Percentiles rank a stretch among this genome's conserved stretches.
These are phyloP conservation scores for Nezara viridula DNA, from an alignment of 2,888 invertebrate species.

Conservation along the genomic window DNA sequence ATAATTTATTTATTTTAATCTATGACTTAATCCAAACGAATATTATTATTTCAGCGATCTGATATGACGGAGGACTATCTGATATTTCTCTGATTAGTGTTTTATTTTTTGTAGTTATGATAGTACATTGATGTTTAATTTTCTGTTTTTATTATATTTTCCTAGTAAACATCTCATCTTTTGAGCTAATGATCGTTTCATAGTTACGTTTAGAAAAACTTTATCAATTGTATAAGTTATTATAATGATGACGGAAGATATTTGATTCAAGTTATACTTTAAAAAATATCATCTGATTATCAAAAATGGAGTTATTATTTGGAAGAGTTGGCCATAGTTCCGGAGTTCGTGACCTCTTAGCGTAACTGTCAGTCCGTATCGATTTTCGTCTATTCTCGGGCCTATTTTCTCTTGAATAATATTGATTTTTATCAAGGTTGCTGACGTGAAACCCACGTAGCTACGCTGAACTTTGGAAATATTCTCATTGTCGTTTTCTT, in stretches of 20 bases:
- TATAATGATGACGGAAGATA: too few species aligned
- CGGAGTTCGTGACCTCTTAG: background rate
- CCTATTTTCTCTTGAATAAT: background rate
- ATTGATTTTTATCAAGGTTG: background rate
- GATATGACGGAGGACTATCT: too few species aligned
- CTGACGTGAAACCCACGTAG: background rate
- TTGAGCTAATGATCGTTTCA: too few species aligned
- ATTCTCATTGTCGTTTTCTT: background rate
- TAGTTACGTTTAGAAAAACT: too few species aligned
- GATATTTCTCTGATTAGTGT: too few species aligned
- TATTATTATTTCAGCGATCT: background rate
- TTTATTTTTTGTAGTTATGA: too few species aligned
- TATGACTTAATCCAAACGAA: background rate
- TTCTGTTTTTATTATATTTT: too few species aligned
- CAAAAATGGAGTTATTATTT: background rate
- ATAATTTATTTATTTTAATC: background rate
- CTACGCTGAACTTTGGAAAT: background rate
- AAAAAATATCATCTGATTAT: background rate
- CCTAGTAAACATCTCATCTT: too few species aligned
- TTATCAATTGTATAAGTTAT: too few species aligned
- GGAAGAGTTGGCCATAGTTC: background rate
- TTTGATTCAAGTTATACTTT: too few species aligned
- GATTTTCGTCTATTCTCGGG: constrained; percentile 13
- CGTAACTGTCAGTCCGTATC: background rate
- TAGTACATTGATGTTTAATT: too few species aligned